Conservation (phyloP, 2,113 vertebrate species). For the Ophiodon elongatus region DNA sequence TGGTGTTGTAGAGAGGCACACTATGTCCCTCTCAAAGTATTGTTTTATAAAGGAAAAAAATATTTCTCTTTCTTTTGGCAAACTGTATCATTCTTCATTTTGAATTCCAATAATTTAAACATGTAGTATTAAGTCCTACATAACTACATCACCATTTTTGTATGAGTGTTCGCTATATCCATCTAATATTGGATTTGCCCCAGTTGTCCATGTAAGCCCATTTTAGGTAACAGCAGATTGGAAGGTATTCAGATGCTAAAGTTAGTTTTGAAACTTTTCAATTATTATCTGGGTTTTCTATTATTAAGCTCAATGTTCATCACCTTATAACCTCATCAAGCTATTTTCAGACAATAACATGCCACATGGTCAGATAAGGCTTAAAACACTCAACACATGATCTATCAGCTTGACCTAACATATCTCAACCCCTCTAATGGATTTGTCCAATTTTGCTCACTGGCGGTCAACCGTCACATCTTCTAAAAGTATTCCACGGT, state of each 20-base stretch:
- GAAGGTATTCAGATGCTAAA: not conserved
- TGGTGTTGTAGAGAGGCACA: not conserved
- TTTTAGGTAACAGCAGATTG: not conserved
- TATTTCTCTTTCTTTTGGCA: not conserved
- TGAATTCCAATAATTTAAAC: not conserved
- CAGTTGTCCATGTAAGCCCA: not conserved
- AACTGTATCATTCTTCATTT: not conserved
- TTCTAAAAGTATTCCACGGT: not conserved
- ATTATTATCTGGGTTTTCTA: not conserved
- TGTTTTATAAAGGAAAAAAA: not conserved
- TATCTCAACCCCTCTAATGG: not conserved
- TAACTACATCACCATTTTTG: not conserved
- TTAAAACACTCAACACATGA: not conserved
- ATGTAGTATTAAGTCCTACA: not conserved
- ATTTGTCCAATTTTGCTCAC: not conserved
- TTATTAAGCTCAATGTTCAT: not conserved
- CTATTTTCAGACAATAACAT: not conserved
- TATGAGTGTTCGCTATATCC: not conserved
- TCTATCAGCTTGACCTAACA: not conserved
- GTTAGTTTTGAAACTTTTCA: not conserved
- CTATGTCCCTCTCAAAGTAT: not conserved
- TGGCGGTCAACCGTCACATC: not conserved
- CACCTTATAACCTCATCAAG: not conserved
- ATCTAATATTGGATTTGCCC: not conserved
- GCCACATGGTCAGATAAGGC: not conserved